Evolutionary conservation across 2,888 invertebrate genomes (phyloP).

Genomic region (Phorcus lineatus): DNA sequence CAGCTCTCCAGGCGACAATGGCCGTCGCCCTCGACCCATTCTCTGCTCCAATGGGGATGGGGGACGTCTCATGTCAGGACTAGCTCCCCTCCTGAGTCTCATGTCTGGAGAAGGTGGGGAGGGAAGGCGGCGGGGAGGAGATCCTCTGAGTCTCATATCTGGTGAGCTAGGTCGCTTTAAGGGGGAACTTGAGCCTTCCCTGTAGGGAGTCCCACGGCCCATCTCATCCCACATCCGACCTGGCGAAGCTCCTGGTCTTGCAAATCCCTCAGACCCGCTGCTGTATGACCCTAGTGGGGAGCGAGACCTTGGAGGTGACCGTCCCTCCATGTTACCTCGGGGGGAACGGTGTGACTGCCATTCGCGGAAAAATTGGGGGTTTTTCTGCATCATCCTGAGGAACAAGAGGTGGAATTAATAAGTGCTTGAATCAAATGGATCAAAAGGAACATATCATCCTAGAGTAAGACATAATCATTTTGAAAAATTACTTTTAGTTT

Average conservation of each 20-base stretch:
- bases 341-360: constrained; percentile 31
- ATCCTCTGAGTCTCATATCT: constrained; percentile 5
- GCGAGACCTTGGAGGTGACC: constrained; percentile 35
- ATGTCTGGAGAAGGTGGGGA: neutral
- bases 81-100: neutral
- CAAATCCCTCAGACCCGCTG: constrained; percentile 42
- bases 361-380: constrained; percentile 40
- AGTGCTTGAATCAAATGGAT: too few relatives aligned
- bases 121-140: neutral
- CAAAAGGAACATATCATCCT: too few relatives aligned
- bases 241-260: constrained; percentile 37
- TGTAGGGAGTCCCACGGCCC: neutral
- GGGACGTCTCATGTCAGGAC: neutral
- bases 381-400: constrained; percentile 43
- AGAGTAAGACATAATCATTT: too few relatives aligned
- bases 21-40: neutral
- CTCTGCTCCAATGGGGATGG: neutral
- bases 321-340: constrained; percentile 31
- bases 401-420: constrained; percentile 18
- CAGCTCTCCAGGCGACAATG: neutral
- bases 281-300: constrained; percentile 42
- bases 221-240: constrained; percentile 8
- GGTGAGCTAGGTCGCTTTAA: constrained; percentile 12
- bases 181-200: constrained; percentile 21
- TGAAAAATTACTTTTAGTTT: too few relatives aligned